phyloP scores from a whole-genome alignment of 1,140 invertebrate species.

The Sminthurides bifidus region DNA sequence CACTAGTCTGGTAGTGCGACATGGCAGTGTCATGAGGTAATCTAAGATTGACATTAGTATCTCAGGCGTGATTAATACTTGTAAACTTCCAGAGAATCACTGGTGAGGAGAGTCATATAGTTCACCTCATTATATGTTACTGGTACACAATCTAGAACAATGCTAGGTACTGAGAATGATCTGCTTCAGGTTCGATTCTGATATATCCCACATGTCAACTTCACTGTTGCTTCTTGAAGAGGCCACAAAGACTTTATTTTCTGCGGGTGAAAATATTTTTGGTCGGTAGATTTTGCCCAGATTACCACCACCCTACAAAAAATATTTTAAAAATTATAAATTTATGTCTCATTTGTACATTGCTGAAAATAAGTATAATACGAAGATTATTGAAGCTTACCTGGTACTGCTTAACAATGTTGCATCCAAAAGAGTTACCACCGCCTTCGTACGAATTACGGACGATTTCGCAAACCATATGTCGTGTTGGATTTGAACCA shows the following conservation, averaged over 20 bases:
- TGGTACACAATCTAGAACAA: constrained; percentile 8
- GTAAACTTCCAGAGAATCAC: constrained; percentile 5
- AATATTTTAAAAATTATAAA: background rate
- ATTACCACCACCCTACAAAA: background rate
- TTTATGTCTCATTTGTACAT: background rate
- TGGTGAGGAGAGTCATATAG: background rate
- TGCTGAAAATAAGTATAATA: background rate
- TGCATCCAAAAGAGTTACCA: background rate
- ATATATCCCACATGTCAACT: constrained; percentile 14
- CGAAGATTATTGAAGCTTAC: background rate
- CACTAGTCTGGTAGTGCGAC: too few relatives aligned
- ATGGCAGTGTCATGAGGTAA: too few relatives aligned
- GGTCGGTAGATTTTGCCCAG: constrained; percentile 6
- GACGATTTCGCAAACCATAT: constrained; percentile 17
- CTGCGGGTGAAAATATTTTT: constrained; percentile 4
- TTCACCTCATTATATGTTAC: constrained; percentile 3
- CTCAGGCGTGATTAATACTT: background rate
- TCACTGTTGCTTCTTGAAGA: background rate
- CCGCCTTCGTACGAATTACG: constrained; percentile 1
- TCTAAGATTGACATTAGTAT: too few relatives aligned
- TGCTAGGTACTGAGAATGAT: background rate
- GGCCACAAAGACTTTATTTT: constrained; percentile 6
- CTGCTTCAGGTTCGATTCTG: constrained; percentile 6
- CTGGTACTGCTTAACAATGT: background rate
- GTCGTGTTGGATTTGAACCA: constrained; percentile 1